Evolutionary conservation across 2,888 invertebrate genomes (phyloP).

Genomic region (Folsomia candida): DNA sequence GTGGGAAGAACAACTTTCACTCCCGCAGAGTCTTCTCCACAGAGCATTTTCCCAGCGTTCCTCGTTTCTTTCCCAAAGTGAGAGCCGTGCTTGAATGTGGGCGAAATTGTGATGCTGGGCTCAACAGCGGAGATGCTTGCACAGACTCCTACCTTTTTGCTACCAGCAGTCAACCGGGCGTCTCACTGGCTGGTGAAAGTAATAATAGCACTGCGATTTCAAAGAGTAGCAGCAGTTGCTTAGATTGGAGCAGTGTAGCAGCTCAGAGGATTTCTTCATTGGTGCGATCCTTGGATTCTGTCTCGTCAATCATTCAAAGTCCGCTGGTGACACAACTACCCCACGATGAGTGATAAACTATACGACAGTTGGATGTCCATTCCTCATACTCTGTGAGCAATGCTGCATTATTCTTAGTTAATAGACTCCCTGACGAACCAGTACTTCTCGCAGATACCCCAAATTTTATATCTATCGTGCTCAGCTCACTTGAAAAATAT

Average conservation of each 20-base stretch:
- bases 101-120: conserved; percentile 34
- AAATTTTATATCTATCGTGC: neutral
- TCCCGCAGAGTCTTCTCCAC: conserved; percentile 18
- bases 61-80: conserved; percentile 45
- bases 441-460: no score
- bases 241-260: conserved; percentile 44
- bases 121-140: conserved; percentile 38
- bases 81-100: conserved; percentile 46
- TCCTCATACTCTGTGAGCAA: conserved; percentile 14
- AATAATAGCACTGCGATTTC: conserved; percentile 1
- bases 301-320: conserved; percentile 47
- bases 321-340: conserved; percentile 47
- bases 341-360: conserved; percentile 38
- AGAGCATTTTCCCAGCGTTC: conserved; percentile 23
- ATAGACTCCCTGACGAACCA: no score
- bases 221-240: conserved; percentile 28
- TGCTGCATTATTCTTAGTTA: neutral
- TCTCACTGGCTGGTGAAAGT: conserved; percentile 3
- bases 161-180: neutral
- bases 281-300: conserved; percentile 45
- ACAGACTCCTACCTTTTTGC: conserved; percentile 29
- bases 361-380: conserved; percentile 4
- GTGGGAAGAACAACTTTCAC: conserved; percentile 12
- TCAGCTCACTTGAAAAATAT: neutral
- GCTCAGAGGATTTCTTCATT: conserved; percentile 44